Base-by-base conservation (phyloP, 2,888 invertebrate species). In the Pollenia amentaria region DNA sequence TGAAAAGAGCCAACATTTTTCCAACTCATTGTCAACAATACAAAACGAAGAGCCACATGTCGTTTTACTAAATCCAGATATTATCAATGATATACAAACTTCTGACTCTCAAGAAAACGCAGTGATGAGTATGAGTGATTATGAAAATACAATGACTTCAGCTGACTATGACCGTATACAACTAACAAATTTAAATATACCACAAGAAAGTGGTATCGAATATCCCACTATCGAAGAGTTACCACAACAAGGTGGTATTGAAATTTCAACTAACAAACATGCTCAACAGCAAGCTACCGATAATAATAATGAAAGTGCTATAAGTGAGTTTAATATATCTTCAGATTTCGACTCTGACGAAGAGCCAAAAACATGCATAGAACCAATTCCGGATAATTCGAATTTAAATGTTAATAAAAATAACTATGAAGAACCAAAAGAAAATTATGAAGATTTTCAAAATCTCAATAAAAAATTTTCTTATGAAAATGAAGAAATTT, bases 31-130 rank as follows among this genome's bases (percentile, higher is more conserved):
- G 21, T 4, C 51, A n/a, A 57, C 40, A 46, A 7, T n/a, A 16
- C 4, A 16, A 18, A 44, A 29, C 60, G 51, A 70, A 2, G 46
- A 72, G 60, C 12, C 12, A 29, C 11, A 84, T 73, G 12, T 67
- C 6, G 18, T 72, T 65, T 60, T 73, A 51, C 57, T 60, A 53
- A 51, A 53, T 78, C 77, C 77, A 7, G 40, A 78, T 14, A 60
- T 73, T 21, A 38, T 65, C 18, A 84, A 72, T 73, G 65, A 67
- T 11, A 67, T 78, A 78, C 57, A 60, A 18, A 83, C 38, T 42
- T 38, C 21, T 21, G 14, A 16, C 48, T 42, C 42, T 10, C 18
- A 64, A 65, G 77, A 48, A 40, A 29, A 51, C 11, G 0, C 1
- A 0, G 42, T 21, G 6, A 9, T 55, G 16, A 64, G 2, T 46